A percentile compares a stretch with the other conserved stretches of the same genome.
Evolutionary conservation across 2,113 vertebrate species (phyloP).

Genomic region (Ceyx melanurus): DNA sequence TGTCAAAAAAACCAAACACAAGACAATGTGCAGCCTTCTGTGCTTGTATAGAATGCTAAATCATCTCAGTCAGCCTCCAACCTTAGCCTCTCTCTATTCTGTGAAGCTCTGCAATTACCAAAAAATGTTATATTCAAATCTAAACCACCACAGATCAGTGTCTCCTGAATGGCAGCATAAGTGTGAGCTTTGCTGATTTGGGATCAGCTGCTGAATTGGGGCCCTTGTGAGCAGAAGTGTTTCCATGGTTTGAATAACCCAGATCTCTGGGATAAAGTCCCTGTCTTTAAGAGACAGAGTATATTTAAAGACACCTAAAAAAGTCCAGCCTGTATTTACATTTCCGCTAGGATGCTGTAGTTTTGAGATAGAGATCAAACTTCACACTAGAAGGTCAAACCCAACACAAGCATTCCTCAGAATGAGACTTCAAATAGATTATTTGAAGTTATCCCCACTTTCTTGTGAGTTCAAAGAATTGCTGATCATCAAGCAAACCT

Average conservation of each 20-base stretch:
- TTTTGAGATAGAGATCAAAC: slow-evolving; percentile 30
- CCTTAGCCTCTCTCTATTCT: neutral
- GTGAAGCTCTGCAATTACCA: neutral
- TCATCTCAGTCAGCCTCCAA: neutral
- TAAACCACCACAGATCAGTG: neutral
- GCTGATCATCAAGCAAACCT: slow-evolving; percentile 7
- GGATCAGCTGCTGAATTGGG: neutral
- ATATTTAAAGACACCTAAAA: neutral
- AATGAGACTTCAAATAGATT: slow-evolving; percentile 20
- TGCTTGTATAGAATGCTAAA: slow-evolving; percentile 27
- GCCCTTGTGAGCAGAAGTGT: neutral
- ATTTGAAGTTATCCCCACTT: slow-evolving; percentile 11
- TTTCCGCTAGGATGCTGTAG: neutral
- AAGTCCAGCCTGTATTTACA: neutral
- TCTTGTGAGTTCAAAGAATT: slow-evolving; percentile 14
- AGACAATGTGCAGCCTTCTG: slow-evolving; percentile 46
- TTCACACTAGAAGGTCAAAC: slow-evolving; percentile 15
- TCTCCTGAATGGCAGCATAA: neutral
- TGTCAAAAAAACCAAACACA: slow-evolving; percentile 61
- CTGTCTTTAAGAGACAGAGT: neutral
- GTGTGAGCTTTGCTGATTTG: neutral
- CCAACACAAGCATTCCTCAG: neutral
- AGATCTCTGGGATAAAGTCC: neutral
- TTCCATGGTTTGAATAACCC: neutral
- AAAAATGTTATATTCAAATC: neutral